Conservation (phyloP, 2,888 invertebrate genomes). For the Linyphia triangularis region DNA sequence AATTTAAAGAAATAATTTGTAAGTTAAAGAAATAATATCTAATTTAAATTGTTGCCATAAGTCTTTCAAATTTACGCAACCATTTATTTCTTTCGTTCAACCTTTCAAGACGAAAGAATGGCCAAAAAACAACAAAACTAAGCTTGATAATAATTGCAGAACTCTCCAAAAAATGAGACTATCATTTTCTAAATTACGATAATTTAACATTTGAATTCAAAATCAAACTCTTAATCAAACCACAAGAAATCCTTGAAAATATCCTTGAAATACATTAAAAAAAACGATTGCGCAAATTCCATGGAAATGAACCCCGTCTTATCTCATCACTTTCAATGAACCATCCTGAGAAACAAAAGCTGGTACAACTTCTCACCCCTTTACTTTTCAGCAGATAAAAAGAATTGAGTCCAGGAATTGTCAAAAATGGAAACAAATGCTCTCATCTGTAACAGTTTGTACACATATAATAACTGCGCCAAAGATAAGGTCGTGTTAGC, state of each 20-base stretch:
- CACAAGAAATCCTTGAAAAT: not conserved
- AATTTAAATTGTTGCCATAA: too few species aligned
- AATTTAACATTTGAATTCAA: too few species aligned
- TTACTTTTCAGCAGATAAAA: constrained; percentile 27
- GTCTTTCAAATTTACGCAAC: too few species aligned
- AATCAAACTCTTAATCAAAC: too few species aligned
- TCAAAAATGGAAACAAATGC: constrained; percentile 39
- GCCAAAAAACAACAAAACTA: too few species aligned
- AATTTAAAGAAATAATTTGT: too few species aligned
- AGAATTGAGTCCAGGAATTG: constrained; percentile 13
- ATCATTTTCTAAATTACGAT: too few species aligned
- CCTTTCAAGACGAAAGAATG: too few species aligned
- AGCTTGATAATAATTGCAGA: too few species aligned
- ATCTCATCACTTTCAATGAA: not conserved
- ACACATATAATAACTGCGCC: constrained; percentile 37
- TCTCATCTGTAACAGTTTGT: constrained; percentile 55
- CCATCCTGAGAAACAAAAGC: constrained; percentile 42
- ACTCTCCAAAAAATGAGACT: too few species aligned
- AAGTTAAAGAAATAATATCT: too few species aligned
- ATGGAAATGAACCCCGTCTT: not conserved
- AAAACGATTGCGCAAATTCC: not conserved
- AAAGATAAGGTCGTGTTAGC: constrained; percentile 29
- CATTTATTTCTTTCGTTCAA: too few species aligned
- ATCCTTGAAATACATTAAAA: not conserved
- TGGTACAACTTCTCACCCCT: not conserved